Evolutionary conservation across 1,140 invertebrate species (phyloP), one percentile per base, ranked within the genome.

Genomic region (Brachionus sp.): DNA sequence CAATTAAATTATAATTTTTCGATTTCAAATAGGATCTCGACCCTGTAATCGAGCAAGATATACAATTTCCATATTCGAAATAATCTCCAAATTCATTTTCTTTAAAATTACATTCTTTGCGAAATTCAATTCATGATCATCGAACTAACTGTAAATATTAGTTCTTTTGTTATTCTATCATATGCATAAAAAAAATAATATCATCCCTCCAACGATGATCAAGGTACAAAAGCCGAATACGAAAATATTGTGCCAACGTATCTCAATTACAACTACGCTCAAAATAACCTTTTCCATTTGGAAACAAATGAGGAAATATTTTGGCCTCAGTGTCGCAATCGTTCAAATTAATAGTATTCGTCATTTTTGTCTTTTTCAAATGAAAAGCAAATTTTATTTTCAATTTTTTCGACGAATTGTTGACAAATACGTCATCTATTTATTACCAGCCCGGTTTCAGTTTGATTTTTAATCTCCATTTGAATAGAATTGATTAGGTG

Each of bases 211-310:
- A 66, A 66, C 62, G 62, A 23, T 23, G 62, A 66, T 66, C 62
- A 25, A 23, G 5, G 12, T 66, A 2, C 29, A 66, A 66, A 66
- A 66, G 62, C 12, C 25, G 62, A 66, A 25, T 66, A 1, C 62
- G 62, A 66, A 66, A 66, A 29, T 66, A 66, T 66, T 66, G 62
- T 25, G 62, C 62, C 25, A 66, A 66, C 29, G 62, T 66, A 5
- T 25, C 62, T 29, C 16, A 66, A 29, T 29, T 66, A 3, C 19
- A 33, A 29, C 29, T 66, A 1, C 62, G 16, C 10, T 25, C 29
- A 66, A 25, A 66, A 66, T 66, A 66, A 12, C 62, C 62, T 25
- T 23, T 66, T 66, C 62, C 62, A 29, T 66, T 25, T 12, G 62
- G 62, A 66, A 66, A 66, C 29, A 66, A 66, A 66, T 66, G 62